Evolutionary conservation across 2,888 invertebrate species (phyloP).

Genomic region (Plemyria rubiginata): DNA sequence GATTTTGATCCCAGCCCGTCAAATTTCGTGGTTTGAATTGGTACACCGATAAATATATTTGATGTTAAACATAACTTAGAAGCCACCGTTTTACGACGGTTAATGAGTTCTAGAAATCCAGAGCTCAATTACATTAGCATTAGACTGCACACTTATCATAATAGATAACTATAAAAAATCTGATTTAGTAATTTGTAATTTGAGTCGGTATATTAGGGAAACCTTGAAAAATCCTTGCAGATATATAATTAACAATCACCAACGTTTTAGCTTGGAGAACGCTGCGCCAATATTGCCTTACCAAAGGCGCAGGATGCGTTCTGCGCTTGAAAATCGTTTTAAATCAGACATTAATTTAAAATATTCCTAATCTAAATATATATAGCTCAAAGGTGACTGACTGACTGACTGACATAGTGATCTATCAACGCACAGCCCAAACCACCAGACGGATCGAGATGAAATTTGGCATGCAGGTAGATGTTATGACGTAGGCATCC

Average conservation of each 20-base stretch:
- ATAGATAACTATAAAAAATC: background rate
- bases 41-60: no score
- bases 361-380: no score
- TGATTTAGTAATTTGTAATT: background rate
- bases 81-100: background rate
- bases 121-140: background rate
- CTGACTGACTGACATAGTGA: no score
- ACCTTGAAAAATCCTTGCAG: slow-evolving; percentile 8
- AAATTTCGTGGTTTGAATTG: no score
- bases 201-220: background rate
- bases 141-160: background rate
- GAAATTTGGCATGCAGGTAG: no score
- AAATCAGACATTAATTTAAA: background rate
- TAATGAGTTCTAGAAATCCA: background rate
- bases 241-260: slow-evolving; percentile 5
- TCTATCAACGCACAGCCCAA: no score
- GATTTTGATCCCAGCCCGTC: no score
- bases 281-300: background rate
- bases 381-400: no score
- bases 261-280: background rate
- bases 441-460: no score
- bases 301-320: background rate
- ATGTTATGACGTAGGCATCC: no score
- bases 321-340: background rate
- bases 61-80: no score